phyloP scores from a whole-genome alignment of 2,113 vertebrate genomes.

The Melanotaenia duboulayi region DNA sequence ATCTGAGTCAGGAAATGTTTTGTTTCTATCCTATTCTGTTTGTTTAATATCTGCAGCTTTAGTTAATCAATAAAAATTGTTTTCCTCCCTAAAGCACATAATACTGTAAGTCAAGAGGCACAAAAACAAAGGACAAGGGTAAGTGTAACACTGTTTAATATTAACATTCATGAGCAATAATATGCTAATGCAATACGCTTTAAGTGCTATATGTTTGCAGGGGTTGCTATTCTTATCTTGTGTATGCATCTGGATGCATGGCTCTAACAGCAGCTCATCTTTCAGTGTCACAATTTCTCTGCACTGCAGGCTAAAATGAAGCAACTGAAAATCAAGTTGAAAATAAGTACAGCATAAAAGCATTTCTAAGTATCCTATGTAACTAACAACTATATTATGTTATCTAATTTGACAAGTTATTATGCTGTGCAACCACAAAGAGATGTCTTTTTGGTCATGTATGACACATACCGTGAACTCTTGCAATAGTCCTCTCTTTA shows the following conservation, averaged over 20 bases:
- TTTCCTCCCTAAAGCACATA: no score
- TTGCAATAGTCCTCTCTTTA: not conserved
- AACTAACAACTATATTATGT: not conserved
- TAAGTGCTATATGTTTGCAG: not conserved
- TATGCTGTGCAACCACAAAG: not conserved
- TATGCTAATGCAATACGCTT: conserved; percentile 2
- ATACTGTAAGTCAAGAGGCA: not conserved
- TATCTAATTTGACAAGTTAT: not conserved
- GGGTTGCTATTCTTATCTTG: not conserved
- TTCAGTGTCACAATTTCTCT: not conserved
- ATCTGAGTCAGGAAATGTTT: no score
- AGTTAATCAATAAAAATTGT: no score
- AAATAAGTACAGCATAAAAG: not conserved
- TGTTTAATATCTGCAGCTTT: no score
- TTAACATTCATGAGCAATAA: conserved; percentile 22
- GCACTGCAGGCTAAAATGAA: conserved; percentile 10
- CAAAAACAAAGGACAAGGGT: not conserved
- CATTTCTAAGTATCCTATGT: not conserved
- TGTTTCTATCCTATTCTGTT: no score
- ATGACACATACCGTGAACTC: no score
- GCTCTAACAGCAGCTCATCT: not conserved
- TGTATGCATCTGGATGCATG: conserved; percentile 13
- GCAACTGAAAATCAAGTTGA: not conserved
- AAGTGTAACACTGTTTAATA: conserved; percentile 48
- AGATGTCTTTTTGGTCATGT: not conserved